phyloP scores from a whole-genome alignment of 2,888 invertebrate genomes.

The Morpho helenor region DNA sequence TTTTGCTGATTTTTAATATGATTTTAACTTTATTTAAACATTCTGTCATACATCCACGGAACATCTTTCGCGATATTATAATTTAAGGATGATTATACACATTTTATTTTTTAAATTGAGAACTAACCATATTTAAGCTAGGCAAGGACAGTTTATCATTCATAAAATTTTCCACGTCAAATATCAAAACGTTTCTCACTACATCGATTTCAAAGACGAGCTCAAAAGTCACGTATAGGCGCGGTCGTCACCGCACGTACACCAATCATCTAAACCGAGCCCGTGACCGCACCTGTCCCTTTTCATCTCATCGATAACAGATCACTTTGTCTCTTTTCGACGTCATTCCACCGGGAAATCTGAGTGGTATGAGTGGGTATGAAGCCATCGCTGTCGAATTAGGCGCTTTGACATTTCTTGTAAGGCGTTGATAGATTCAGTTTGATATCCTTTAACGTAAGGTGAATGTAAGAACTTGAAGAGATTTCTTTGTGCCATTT shows the following conservation, averaged over 20 bases:
- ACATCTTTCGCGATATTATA: too few relatives aligned
- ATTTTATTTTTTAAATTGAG: too few relatives aligned
- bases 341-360: constrained; percentile 71
- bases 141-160: too few relatives aligned
- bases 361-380: constrained; percentile 65
- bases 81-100: too few relatives aligned
- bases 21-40: too few relatives aligned
- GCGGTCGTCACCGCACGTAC: constrained; percentile 72
- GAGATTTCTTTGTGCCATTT: too few relatives aligned
- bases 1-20: too few relatives aligned
- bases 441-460: constrained; percentile 43
- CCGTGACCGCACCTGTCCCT: constrained; percentile 60
- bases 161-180: constrained; percentile 28
- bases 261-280: constrained; percentile 72
- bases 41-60: too few relatives aligned
- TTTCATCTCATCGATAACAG: constrained; percentile 29
- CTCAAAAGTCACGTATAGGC: constrained; percentile 66
- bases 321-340: constrained; percentile 36
- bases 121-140: too few relatives aligned
- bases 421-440: constrained; percentile 66
- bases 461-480: constrained; percentile 11
- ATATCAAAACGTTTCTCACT: constrained; percentile 47
- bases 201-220: constrained; percentile 40
- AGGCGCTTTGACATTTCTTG: constrained; percentile 73
- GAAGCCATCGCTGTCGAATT: constrained; percentile 55